phyloP scores from a whole-genome alignment of 2,888 invertebrate genomes.

The Eilema sororculum region DNA sequence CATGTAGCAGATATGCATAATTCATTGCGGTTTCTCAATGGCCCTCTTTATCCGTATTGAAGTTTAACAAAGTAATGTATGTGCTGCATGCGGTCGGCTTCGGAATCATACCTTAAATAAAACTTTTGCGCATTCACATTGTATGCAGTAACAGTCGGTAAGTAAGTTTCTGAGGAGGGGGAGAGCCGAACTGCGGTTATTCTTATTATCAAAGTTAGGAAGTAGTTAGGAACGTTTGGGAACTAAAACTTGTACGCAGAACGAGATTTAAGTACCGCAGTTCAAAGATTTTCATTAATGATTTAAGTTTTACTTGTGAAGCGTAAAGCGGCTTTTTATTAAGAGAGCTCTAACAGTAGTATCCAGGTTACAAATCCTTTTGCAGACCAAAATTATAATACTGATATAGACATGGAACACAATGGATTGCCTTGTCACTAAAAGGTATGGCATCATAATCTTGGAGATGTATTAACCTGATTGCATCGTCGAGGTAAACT shows the following conservation, averaged over 20 bases:
- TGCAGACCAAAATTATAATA: too few relatives aligned
- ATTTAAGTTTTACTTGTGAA: background rate
- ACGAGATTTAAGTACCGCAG: constrained; percentile 27
- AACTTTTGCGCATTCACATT: constrained; percentile 31
- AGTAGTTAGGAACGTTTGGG: constrained; percentile 33
- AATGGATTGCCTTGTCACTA: background rate
- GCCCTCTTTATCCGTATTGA: too few relatives aligned
- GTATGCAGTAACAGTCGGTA: constrained; percentile 41
- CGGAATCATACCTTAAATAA: too few relatives aligned
- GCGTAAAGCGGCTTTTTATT: background rate
- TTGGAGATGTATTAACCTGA: too few relatives aligned
- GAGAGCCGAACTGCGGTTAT: constrained; percentile 39
- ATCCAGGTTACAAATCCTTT: too few relatives aligned
- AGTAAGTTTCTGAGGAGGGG: constrained; percentile 36
- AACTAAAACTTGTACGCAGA: constrained; percentile 9
- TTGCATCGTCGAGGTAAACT: too few relatives aligned
- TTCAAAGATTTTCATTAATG: constrained; percentile 28
- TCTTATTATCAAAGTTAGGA: constrained; percentile 49
- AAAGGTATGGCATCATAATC: too few relatives aligned
- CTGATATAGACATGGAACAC: background rate
- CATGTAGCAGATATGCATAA: too few relatives aligned
- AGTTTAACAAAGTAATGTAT: too few relatives aligned
- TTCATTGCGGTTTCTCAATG: too few relatives aligned
- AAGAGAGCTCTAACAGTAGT: background rate
- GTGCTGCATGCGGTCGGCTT: too few relatives aligned